Percentiles rank a stretch among this genome's conserved stretches.
phyloP scores from a whole-genome alignment of 2,888 invertebrate genomes.

The Phengaris alcon region DNA sequence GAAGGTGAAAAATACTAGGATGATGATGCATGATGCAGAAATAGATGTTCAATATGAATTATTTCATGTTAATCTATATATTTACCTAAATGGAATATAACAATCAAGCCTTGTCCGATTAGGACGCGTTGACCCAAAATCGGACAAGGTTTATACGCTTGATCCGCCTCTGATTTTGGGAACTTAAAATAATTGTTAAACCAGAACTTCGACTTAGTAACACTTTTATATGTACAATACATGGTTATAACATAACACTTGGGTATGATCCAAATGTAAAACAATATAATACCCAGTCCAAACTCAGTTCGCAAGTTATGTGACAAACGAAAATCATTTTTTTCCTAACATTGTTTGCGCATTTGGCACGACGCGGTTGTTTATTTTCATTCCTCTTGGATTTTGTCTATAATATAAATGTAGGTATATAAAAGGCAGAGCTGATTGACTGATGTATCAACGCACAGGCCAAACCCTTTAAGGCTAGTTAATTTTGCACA shows the following conservation, averaged over 20 bases:
- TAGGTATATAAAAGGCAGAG: too few relatives aligned
- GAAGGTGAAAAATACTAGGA: neutral
- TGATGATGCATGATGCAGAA: neutral
- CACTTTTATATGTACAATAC: neutral
- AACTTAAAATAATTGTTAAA: neutral
- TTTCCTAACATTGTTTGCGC: slow-evolving; percentile 10
- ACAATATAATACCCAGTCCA: slow-evolving; percentile 1
- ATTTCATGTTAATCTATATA: neutral
- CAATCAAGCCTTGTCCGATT: too few relatives aligned
- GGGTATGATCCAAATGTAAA: slow-evolving; percentile 4
- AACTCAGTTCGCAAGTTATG: neutral
- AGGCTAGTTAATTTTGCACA: too few relatives aligned
- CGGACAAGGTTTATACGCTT: neutral
- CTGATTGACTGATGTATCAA: too few relatives aligned
- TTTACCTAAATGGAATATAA: neutral
- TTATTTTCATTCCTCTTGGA: slow-evolving; percentile 3
- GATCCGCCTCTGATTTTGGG: neutral
- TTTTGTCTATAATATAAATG: neutral
- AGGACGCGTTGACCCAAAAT: too few relatives aligned
- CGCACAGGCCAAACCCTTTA: too few relatives aligned
- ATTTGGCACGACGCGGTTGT: slow-evolving; percentile 11
- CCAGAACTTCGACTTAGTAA: too few relatives aligned
- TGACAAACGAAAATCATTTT: slow-evolving; percentile 10
- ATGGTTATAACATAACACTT: slow-evolving; percentile 4
- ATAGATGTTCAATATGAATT: slow-evolving; percentile 1